Evolutionary conservation across 2,888 invertebrate species (phyloP).

Genomic region (Miltochrista miniata): DNA sequence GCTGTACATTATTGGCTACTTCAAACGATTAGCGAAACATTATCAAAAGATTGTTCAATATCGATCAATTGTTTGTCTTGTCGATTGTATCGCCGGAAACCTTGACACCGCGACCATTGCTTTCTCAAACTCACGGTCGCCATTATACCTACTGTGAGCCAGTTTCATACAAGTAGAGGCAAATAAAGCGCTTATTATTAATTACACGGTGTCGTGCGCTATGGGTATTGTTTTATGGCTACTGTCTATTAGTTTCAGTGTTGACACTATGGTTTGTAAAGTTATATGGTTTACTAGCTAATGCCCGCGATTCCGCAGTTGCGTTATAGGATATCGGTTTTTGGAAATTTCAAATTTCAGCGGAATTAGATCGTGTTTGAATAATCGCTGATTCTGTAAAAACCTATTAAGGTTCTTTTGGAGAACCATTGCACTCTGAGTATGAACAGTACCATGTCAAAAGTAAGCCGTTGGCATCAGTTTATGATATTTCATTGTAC

Average conservation of each 20-base stretch:
- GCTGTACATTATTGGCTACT: slow-evolving; percentile 16
- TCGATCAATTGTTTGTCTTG: slow-evolving; percentile 32
- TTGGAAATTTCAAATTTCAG: no score
- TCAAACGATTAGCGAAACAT: slow-evolving; percentile 15
- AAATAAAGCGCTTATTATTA: slow-evolving; percentile 37
- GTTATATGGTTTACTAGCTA: background rate
- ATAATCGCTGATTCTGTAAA: no score
- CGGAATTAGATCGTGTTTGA: no score
- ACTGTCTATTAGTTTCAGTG: slow-evolving; percentile 24
- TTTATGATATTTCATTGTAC: no score
- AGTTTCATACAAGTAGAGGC: slow-evolving; percentile 37
- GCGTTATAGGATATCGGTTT: no score
- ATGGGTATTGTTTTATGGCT: slow-evolving; percentile 29
- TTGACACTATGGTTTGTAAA: slow-evolving; percentile 14
- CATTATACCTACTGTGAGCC: slow-evolving; percentile 48
- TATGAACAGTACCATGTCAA: no score
- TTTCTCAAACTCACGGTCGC: slow-evolving; percentile 67
- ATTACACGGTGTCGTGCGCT: slow-evolving; percentile 28
- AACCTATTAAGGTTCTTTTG: no score
- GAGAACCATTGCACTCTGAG: no score
- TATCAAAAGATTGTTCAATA: slow-evolving; percentile 36
- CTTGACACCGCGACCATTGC: slow-evolving; percentile 66
- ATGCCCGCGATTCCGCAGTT: no score
- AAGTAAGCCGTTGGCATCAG: no score
- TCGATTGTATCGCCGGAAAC: slow-evolving; percentile 43